Base-by-base conservation (phyloP, 2,113 vertebrate genomes). In the Notarius quadriscutis region DNA sequence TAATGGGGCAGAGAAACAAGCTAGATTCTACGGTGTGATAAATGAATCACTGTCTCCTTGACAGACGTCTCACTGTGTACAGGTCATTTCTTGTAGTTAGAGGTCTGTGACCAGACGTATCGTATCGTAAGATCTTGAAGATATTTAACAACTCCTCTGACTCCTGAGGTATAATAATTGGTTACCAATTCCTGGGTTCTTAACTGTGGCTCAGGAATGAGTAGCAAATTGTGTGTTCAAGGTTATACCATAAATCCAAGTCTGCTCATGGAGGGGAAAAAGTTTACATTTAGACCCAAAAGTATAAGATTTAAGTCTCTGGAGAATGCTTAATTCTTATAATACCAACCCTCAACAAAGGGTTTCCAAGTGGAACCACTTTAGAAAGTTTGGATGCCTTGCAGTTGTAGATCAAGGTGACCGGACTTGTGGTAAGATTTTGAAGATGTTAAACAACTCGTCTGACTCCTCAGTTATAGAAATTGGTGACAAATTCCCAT, bases 1-100 rank as follows among this genome's bases (percentile, higher is more conserved):
- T 83, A 88, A 90, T 84, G 53, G 63, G 30, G 65, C 75, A 41
- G 48, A 87, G 83, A 86, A 78, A 84, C 80, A 53, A 82, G 51
- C 69, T 84, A 30, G 86, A 90, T 83, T 84, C 53, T 86, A 34
- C 18, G 12, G 27, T 67, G 57, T 86, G 83, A 84, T 57, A 81
- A 71, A 86, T 84, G 67, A n/a, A n/a, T 79, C 57, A 34, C 51
- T 62, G 80, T 84, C 58, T 72, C 7, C 0, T 63, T 83, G 80
- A 62, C 41, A 50, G 80, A 60, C 69, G 0, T 9, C 15, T 83
- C 81, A 60, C 18, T 6, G 57, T 48, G 57, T 2, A 41, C 79
- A 81, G 30, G 57, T 41, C 30, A 60, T 41, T 22, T 81, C 78
- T 58, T 80, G 78, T n/a, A 80, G 27, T 80, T 80, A 27, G 25